These are phyloP conservation scores for Actinia equina DNA, from an alignment of 64 coral and sea anemone species.

Conservation along the genomic window DNA sequence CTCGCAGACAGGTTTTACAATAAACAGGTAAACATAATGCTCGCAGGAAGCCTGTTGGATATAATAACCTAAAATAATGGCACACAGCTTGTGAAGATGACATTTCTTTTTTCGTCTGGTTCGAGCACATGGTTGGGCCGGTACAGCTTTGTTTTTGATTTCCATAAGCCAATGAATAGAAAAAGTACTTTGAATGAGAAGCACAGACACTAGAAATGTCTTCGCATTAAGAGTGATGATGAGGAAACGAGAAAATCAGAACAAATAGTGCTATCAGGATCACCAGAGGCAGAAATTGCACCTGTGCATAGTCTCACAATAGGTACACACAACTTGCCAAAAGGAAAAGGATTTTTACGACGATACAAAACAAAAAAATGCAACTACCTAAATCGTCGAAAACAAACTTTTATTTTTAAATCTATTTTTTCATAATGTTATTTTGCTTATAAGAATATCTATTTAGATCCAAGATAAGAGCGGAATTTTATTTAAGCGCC, in stretches of 20 bases:
- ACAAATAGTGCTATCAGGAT: not conserved
- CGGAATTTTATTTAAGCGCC: no score
- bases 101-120: not conserved
- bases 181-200: not conserved
- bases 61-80: not conserved
- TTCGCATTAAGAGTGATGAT: not conserved
- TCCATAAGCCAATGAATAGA: not conserved
- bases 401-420: not conserved
- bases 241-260: no score
- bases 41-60: not conserved
- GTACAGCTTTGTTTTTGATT: constrained; percentile 8
- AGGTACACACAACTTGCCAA: not conserved
- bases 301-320: not conserved
- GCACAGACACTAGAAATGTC: not conserved
- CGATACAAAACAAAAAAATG: not conserved
- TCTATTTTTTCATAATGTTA: not conserved
- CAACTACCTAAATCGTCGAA: not conserved
- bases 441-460: no score
- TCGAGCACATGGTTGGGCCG: not conserved
- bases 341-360: not conserved
- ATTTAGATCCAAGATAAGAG: no score
- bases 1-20: not conserved
- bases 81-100: constrained; percentile 1
- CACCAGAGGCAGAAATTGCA: not conserved
- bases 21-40: constrained; percentile 15